Evolutionary conservation across 2,888 invertebrate species (phyloP).

Genomic region (Amitus sp.): DNA sequence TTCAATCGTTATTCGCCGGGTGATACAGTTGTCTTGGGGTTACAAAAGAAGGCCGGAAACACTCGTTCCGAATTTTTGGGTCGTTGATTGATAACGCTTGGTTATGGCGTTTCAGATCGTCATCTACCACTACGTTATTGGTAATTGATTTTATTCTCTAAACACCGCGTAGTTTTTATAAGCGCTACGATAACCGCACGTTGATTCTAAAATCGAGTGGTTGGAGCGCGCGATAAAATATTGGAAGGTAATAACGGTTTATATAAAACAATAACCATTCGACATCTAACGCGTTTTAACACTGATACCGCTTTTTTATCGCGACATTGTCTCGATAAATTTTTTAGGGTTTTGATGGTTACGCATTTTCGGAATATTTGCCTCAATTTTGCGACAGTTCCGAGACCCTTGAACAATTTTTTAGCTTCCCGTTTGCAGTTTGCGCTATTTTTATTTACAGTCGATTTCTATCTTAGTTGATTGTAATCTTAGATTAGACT

Average conservation of each 20-base stretch:
- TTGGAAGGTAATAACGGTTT: constrained; percentile 59
- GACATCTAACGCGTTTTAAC: constrained; percentile 25
- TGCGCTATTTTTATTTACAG: constrained; percentile 34
- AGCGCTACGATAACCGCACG: constrained; percentile 42
- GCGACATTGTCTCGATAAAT: constrained; percentile 15
- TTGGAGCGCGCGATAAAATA: constrained; percentile 63
- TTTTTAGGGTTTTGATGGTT: too few species aligned
- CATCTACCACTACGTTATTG: constrained; percentile 33
- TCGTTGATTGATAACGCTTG: too few species aligned
- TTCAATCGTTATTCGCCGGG: too few species aligned
- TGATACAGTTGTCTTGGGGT: too few species aligned
- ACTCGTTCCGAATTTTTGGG: too few species aligned
- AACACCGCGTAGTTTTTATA: constrained; percentile 33
- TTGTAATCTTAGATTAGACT: constrained; percentile 49
- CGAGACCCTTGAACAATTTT: constrained; percentile 13
- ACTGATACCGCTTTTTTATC: constrained; percentile 12
- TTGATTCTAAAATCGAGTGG: constrained; percentile 46
- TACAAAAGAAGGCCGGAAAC: too few species aligned
- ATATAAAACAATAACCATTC: constrained; percentile 60
- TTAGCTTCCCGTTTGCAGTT: constrained; percentile 17
- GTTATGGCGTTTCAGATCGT: too few species aligned
- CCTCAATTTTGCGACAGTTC: too few species aligned
- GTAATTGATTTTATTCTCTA: neutral
- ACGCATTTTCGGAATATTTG: neutral
- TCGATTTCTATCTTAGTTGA: constrained; percentile 30